Evolutionary conservation across 2,797 vertebrate species (phyloP), one percentile per base, ranked within the genome.

Genomic region (Danionella dracula): DNA sequence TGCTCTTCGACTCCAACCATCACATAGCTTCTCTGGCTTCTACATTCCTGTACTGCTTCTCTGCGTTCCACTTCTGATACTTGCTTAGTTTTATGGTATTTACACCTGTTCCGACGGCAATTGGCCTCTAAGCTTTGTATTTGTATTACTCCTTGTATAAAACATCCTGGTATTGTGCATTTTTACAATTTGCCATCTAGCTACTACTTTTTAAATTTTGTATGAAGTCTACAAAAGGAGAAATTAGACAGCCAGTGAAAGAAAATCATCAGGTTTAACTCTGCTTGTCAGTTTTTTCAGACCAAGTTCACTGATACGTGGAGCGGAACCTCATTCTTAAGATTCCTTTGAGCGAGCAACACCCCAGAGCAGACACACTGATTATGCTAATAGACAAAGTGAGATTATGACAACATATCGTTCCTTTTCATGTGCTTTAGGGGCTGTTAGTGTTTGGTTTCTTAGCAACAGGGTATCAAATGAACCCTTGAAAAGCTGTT

Each of bases 1-100:
- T 17, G 20, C 12, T 15, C 48, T 55, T 20, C 29, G 67, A 68
- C 60, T 61, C 20, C 68, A 27, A 71, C 67, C 27, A 71, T 60
- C 66, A 21, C 21, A 58, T 17, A 50, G 32, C 10, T 57, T 57
- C 16, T 40, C 44, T 53, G 61, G 20, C 41, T 23, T 59, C 44
- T 29, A 34, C 16, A 31, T 64, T 59, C 35, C 23, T 53, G 53
- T 42, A 67, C 32, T 70, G 53, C 20, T 32, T 16, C 46, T 27
- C 20, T 16, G 34, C 9, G 27, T 40, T 53, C n/a, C 11, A 29
- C 57, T 31, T n/a, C 35, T 0, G 35, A 17, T 32, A 37, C 17
- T 20, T 20, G 5, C 1, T 32, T 21, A n/a, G n/a, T n/a, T n/a
- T n/a, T n/a, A n/a, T n/a, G n/a, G n/a, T n/a, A n/a, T n/a, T n/a